These are phyloP conservation scores for Rhinogobius similis DNA, from an alignment of 2,113 vertebrate genomes.

Conservation along the genomic window DNA sequence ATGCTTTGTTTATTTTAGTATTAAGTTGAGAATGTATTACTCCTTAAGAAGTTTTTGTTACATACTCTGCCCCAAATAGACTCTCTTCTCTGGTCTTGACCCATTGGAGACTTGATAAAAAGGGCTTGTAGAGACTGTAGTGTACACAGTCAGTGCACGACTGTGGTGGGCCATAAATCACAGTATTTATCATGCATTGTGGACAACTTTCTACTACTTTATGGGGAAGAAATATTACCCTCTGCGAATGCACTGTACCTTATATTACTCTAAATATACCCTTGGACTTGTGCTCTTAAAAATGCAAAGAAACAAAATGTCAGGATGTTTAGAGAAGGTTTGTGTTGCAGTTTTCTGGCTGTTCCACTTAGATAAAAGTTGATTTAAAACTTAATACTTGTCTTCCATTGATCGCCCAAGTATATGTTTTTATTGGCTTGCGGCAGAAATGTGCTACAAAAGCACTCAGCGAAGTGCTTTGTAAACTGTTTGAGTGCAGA, in stretches of 20 bases:
- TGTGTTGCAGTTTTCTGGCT: conserved; percentile 15
- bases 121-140: conserved; percentile 9
- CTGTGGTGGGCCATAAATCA: conserved; percentile 2
- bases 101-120: conserved; percentile 9
- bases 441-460: conserved; percentile 16
- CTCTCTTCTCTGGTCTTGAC: not conserved
- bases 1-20: not conserved
- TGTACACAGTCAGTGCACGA: conserved; percentile 1
- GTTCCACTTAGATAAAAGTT: conserved; percentile 26
- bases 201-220: conserved; percentile 8
- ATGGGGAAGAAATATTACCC: not conserved
- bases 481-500: not conserved
- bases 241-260: not conserved
- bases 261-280: conserved; percentile 15
- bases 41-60: not conserved
- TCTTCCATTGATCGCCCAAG: conserved; percentile 9
- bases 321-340: conserved; percentile 14
- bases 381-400: conserved; percentile 28
- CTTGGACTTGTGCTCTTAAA: not conserved
- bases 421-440: not conserved
- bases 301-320: conserved; percentile 15
- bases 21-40: not conserved
- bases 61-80: conserved; percentile 3
- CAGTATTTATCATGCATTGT: conserved; percentile 7
- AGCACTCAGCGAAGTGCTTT: conserved; percentile 17